These are phyloP conservation scores for Antheraea pernyi DNA, from an alignment of 1,140 invertebrate species.

Conservation along the genomic window DNA sequence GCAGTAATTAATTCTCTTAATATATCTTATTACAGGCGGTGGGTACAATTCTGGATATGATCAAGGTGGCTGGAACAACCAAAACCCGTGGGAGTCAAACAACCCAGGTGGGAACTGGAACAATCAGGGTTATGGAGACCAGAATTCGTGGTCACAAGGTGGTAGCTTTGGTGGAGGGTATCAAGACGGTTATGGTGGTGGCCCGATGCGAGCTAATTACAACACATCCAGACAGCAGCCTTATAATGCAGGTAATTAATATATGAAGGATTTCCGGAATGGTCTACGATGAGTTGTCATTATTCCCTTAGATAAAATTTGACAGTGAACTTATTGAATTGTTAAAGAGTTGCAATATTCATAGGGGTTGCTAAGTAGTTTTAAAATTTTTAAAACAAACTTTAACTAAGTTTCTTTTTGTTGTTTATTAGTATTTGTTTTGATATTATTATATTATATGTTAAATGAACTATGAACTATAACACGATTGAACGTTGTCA, in stretches of 20 bases:
- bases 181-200: constrained; percentile 87
- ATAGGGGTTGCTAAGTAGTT: too few relatives aligned
- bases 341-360: too few relatives aligned
- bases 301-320: too few relatives aligned
- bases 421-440: too few relatives aligned
- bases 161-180: constrained; percentile 87
- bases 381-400: too few relatives aligned
- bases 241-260: constrained; percentile 81
- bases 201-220: constrained; percentile 85
- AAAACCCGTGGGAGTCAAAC: constrained; percentile 73
- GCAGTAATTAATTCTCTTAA: not conserved
- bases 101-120: constrained; percentile 76
- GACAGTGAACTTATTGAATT: too few relatives aligned
- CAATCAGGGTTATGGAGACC: constrained; percentile 79
- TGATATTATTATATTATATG: too few relatives aligned
- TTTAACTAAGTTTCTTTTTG: too few relatives aligned
- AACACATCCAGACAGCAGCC: constrained; percentile 82
- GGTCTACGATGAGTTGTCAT: too few relatives aligned
- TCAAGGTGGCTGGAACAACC: constrained; percentile 64
- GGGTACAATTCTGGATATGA: constrained; percentile 54
- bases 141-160: constrained; percentile 79
- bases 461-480: too few relatives aligned
- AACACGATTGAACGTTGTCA: too few relatives aligned
- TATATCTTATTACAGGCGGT: constrained; percentile 24
- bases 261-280: not conserved